phyloP scores from a whole-genome alignment of 1,140 invertebrate species.

The Platyscapa corneri region DNA sequence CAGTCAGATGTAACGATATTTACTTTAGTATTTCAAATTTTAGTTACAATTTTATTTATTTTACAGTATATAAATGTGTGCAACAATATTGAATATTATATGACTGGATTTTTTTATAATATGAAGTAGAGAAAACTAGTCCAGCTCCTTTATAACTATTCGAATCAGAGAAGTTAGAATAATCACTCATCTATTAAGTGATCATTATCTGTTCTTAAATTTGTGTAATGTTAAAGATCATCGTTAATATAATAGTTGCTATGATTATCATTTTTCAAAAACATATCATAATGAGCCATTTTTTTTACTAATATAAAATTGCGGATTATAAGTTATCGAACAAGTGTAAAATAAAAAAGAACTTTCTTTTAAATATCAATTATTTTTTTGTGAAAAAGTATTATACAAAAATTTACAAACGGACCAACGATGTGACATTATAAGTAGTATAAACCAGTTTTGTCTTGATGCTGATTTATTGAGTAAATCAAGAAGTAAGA shows the following conservation, averaged over 20 bases:
- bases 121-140: no score
- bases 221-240: neutral
- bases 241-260: neutral
- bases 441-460: conserved; percentile 1
- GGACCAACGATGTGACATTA: neutral
- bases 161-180: no score
- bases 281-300: neutral
- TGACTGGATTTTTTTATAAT: no score
- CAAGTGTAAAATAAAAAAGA: neutral
- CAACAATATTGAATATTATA: no score
- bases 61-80: no score
- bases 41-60: no score
- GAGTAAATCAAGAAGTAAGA: neutral
- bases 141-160: no score
- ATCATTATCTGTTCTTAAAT: neutral
- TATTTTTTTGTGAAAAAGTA: neutral
- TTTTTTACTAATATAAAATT: no score
- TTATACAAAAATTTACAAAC: neutral
- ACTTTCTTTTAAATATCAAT: neutral
- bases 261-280: neutral
- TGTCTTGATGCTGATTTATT: neutral
- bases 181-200: no score
- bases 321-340: neutral
- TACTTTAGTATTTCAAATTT: no score
- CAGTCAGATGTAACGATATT: no score